Percentiles rank a stretch among this genome's conserved stretches.
Evolutionary conservation across 2,888 invertebrate species (phyloP).

Genomic region (Microdon myrmicae): DNA sequence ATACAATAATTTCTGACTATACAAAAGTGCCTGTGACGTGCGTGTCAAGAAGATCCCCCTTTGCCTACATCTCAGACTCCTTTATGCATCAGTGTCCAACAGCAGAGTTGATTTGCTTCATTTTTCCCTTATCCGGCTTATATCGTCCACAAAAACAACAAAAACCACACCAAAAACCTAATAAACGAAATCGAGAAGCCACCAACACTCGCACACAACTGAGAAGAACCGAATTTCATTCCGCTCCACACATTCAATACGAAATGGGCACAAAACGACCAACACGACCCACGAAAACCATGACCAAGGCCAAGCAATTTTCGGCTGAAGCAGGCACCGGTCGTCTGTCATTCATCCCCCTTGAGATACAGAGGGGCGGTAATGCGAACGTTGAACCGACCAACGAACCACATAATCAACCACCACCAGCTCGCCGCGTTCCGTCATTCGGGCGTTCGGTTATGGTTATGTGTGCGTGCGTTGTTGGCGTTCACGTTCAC

Average conservation of each 20-base stretch:
- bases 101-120: too few relatives aligned
- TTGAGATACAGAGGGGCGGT: slow-evolving; percentile 5
- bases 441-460: too few relatives aligned
- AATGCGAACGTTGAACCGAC: slow-evolving; percentile 33
- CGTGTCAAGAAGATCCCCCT: too few relatives aligned
- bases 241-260: slow-evolving; percentile 12
- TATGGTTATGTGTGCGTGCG: slow-evolving; percentile 19
- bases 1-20: too few relatives aligned
- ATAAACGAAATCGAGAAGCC: slow-evolving; percentile 38
- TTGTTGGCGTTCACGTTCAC: too few relatives aligned
- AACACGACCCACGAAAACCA: slow-evolving; percentile 48
- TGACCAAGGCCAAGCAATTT: slow-evolving; percentile 59
- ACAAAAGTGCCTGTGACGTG: too few relatives aligned
- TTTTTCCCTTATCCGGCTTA: slow-evolving; percentile 33
- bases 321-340: slow-evolving; percentile 56
- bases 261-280: slow-evolving; percentile 12
- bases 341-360: slow-evolving; percentile 19
- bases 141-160: slow-evolving; percentile 14
- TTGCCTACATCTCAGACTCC: too few relatives aligned
- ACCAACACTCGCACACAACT: slow-evolving; percentile 3
- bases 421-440: too few relatives aligned
- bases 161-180: slow-evolving; percentile 7
- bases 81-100: too few relatives aligned
- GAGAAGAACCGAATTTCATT: slow-evolving; percentile 35
- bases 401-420: slow-evolving; percentile 39